Percentiles rank a stretch among this genome's conserved stretches.
Conservation (phyloP, 2,113 vertebrate genomes). For the Lophius piscatorius region DNA sequence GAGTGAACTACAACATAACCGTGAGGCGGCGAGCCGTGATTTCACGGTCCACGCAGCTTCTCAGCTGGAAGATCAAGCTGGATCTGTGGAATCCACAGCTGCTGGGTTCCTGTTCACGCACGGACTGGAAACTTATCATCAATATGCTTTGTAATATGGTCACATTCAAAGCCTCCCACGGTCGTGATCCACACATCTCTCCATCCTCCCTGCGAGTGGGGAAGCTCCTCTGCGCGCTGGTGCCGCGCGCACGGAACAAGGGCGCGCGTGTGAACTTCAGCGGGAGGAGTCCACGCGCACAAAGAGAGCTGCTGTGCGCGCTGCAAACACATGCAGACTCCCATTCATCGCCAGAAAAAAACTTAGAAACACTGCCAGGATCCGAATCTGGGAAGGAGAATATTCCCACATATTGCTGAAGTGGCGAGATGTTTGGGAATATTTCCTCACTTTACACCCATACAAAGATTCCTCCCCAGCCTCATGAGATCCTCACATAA, state of each 20-base stretch:
- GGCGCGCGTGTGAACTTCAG: constrained; percentile 70
- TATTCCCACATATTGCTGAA: neutral
- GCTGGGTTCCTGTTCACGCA: constrained; percentile 14
- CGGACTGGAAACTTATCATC: constrained; percentile 17
- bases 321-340: constrained; percentile 49
- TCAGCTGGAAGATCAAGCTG: constrained; percentile 17
- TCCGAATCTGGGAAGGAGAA: constrained; percentile 3
- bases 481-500: no score
- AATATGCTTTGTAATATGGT: constrained; percentile 3
- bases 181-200: constrained; percentile 52
- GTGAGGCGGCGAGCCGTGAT: constrained; percentile 26
- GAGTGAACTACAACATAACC: constrained; percentile 51
- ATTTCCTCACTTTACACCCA: no score
- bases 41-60: constrained; percentile 42
- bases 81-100: constrained; percentile 33
- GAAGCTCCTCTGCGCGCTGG: constrained; percentile 65
- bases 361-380: constrained; percentile 30
- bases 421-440: no score
- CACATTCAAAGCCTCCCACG: constrained; percentile 32
- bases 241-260: constrained; percentile 62
- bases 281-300: constrained; percentile 72
- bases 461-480: no score
- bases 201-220: constrained; percentile 50
- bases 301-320: constrained; percentile 63
- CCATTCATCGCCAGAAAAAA: constrained; percentile 20